Evolutionary conservation across 1,140 invertebrate genomes (phyloP).

Genomic region (Trypoxylus dichotomus): DNA sequence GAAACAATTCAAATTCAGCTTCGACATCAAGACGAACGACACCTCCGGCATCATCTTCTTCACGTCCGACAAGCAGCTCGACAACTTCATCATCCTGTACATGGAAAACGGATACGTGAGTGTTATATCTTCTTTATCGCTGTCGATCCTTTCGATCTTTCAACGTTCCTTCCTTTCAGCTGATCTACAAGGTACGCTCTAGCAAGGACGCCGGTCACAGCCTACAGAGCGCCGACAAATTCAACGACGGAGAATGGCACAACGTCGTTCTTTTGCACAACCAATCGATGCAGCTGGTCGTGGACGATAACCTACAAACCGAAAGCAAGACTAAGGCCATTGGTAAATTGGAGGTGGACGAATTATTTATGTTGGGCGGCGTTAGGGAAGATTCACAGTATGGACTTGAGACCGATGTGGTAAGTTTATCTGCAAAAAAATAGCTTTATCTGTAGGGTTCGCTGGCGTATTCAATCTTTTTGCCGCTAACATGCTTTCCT

Average conservation of each 20-base stretch:
- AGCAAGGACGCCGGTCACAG: not conserved
- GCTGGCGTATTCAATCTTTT: too few relatives aligned
- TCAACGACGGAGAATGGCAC: constrained; percentile 91
- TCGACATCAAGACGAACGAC: constrained; percentile 80
- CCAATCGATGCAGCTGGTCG: constrained; percentile 61
- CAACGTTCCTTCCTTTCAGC: not conserved
- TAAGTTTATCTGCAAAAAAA: too few relatives aligned
- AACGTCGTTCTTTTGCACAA: constrained; percentile 65
- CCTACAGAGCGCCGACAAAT: constrained; percentile 45
- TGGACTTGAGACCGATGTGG: constrained; percentile 29
- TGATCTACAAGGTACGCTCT: not conserved
- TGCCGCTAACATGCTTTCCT: too few relatives aligned
- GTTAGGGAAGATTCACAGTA: constrained; percentile 50
- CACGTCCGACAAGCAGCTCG: constrained; percentile 65
- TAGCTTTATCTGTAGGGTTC: too few relatives aligned
- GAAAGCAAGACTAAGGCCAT: constrained; percentile 60
- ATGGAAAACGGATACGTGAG: constrained; percentile 76
- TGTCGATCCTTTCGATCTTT: not conserved
- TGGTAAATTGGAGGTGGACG: constrained; percentile 63
- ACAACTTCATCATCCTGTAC: constrained; percentile 80
- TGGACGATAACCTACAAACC: constrained; percentile 65
- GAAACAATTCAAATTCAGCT: constrained; percentile 72
- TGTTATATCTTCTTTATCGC: constrained; percentile 28
- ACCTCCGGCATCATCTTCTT: constrained; percentile 84
- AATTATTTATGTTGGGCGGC: constrained; percentile 83